phyloP scores from a whole-genome alignment of 2,113 vertebrate genomes.

The Lepus americanus region DNA sequence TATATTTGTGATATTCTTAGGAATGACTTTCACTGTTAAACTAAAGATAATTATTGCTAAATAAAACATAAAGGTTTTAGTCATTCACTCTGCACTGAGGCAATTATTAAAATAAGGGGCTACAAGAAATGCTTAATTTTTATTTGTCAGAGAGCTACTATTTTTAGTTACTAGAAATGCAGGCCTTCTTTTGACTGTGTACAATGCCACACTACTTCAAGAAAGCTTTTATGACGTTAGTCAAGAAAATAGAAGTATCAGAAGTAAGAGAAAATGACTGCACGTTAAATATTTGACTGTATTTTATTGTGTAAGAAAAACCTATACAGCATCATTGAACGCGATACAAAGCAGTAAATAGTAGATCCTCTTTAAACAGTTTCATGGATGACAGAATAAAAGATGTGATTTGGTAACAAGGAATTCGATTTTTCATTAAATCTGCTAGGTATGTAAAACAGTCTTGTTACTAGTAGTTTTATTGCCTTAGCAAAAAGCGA shows the following conservation, averaged over 20 bases:
- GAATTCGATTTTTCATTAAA: slow-evolving; percentile 39
- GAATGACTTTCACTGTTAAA: slow-evolving; percentile 25
- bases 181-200: not conserved
- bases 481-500: slow-evolving; percentile 1
- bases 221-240: slow-evolving; percentile 13
- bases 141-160: not conserved
- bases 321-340: slow-evolving; percentile 28
- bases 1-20: slow-evolving; percentile 44
- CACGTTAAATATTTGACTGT: slow-evolving; percentile 33
- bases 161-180: not conserved
- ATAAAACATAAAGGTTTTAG: slow-evolving; percentile 23
- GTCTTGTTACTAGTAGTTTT: not conserved
- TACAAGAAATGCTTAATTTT: not conserved
- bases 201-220: not conserved
- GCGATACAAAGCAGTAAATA: slow-evolving; percentile 25
- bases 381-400: slow-evolving; percentile 6
- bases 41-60: slow-evolving; percentile 36
- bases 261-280: slow-evolving; percentile 65
- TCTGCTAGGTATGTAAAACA: not conserved
- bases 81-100: not conserved
- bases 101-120: slow-evolving; percentile 16
- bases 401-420: slow-evolving; percentile 9
- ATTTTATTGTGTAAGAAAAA: slow-evolving; percentile 76
- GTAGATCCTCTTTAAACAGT: slow-evolving; percentile 6
- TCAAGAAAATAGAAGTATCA: slow-evolving; percentile 47